phyloP scores from a whole-genome alignment of 2,797 vertebrate genomes.

The Malurus splendens region DNA sequence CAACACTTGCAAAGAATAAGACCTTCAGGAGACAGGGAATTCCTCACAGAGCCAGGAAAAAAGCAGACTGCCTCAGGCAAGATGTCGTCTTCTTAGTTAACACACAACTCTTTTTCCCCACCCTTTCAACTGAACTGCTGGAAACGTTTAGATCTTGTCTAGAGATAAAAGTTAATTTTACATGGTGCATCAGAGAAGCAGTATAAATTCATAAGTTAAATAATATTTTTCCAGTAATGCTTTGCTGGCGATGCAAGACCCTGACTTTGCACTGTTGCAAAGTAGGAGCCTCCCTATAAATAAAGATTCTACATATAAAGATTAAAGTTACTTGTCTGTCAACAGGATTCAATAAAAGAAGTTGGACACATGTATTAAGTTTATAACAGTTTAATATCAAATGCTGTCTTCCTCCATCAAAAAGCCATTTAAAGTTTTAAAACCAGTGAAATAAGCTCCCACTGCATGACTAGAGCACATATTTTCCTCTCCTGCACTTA shows the following conservation, averaged over 20 bases:
- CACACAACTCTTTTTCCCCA: conserved; percentile 23
- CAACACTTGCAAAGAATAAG: neutral
- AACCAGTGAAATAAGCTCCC: neutral
- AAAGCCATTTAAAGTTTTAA: neutral
- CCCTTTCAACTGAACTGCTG: conserved; percentile 50
- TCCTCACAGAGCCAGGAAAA: conserved; percentile 40
- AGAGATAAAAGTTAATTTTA: conserved; percentile 56
- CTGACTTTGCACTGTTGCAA: neutral
- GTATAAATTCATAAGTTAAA: neutral
- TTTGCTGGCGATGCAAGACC: neutral
- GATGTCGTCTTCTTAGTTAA: conserved; percentile 53
- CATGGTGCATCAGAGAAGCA: conserved; percentile 3
- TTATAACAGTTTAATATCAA: neutral
- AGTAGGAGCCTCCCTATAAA: neutral
- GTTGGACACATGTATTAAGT: neutral
- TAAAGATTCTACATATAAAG: neutral
- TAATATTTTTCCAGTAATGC: neutral
- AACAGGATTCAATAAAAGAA: neutral
- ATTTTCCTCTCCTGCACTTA: neutral
- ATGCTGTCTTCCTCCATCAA: neutral
- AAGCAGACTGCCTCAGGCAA: conserved; percentile 43
- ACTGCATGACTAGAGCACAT: neutral
- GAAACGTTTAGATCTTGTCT: conserved; percentile 52
- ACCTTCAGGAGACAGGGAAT: conserved; percentile 33
- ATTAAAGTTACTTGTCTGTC: neutral